A percentile compares a stretch with the other conserved stretches of the same genome.
phyloP scores from a whole-genome alignment of 2,888 invertebrate genomes.

The Strigamia transsilvanica region DNA sequence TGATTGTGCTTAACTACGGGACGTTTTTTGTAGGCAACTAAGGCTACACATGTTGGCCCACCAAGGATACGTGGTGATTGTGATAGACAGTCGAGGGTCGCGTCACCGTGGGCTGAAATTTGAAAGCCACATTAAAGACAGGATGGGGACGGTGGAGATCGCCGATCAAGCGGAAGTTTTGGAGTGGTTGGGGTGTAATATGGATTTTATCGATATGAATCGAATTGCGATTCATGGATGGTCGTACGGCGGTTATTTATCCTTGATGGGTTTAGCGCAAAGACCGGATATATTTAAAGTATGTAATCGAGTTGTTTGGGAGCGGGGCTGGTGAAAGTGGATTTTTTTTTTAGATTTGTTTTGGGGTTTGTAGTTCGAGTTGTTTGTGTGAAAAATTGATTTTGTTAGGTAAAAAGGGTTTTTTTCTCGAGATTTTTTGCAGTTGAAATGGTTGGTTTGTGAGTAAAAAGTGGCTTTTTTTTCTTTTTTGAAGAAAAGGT shows the following conservation, averaged over 20 bases:
- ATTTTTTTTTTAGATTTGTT: too few relatives aligned
- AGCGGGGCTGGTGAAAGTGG: background rate
- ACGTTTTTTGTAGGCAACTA: constrained; percentile 80
- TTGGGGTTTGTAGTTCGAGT: too few relatives aligned
- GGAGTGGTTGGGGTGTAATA: constrained; percentile 81
- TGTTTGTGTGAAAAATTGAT: too few relatives aligned
- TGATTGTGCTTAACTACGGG: too few relatives aligned
- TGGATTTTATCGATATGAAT: constrained; percentile 88
- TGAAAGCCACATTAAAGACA: constrained; percentile 86
- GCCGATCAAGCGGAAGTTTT: constrained; percentile 95
- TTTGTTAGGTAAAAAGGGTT: too few relatives aligned
- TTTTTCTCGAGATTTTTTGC: too few relatives aligned
- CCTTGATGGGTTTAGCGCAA: constrained; percentile 91
- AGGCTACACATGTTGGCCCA: constrained; percentile 94
- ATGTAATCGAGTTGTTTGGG: constrained; percentile 52
- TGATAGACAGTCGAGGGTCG: constrained; percentile 95
- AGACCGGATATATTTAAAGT: constrained; percentile 93
- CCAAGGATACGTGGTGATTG: constrained; percentile 94
- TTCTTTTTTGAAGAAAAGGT: too few relatives aligned
- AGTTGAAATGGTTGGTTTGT: too few relatives aligned
- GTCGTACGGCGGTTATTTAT: constrained; percentile 99
- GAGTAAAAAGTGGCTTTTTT: too few relatives aligned
- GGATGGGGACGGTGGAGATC: constrained; percentile 93
- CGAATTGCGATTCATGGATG: constrained; percentile 97
- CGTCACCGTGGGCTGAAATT: constrained; percentile 90